Evolutionary conservation across 2,113 vertebrate species (phyloP), one percentile per base, ranked within the genome.

Genomic region (Peromyscus californicus): DNA sequence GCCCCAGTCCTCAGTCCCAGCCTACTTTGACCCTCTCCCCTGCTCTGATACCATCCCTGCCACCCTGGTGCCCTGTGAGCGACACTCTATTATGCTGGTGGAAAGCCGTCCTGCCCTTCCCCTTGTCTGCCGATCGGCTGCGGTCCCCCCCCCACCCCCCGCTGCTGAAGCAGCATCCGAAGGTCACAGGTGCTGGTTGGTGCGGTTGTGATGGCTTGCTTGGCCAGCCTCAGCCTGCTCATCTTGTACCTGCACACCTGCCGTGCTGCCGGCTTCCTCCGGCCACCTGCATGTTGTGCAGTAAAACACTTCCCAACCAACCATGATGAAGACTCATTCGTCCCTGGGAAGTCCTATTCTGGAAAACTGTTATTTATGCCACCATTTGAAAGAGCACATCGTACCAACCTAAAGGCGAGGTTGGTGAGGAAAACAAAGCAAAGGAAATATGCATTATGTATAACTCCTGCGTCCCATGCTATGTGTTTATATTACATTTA

Each of bases 401-500:
- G 69, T 83, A 82, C 86, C 75, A 21, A 82, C 74, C 78, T 67
- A 17, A 96, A 95, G 87, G 94, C 91, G 87, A 75, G 87, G 78
- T 61, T 85, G 86, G 89, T 85, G 75, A 74, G 63, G 54, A 93
- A 94, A 84, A 90, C 57, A 93, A 69, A 96, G 96, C 7, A 33
- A 54, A 54, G 3, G 16, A 69, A 33, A 74, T 11, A 96, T 79
- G 67, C 48, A 69, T 94, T 67, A 82, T 74, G 74, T 16, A 70
- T 67, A 84, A 89, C 54, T 91, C 72, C 48, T 91, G 96, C 91
- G 86, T 85, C 86, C 54, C 7, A 6, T 70, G 59, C 69, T 92
- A 61, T 48, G 5, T 93, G 93, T 91, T 92, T 93, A 75, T 84
- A 94, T 36, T 90, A 74, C 42, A 85, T 96, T 97, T 92, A 94